Percentiles rank a stretch among this genome's conserved stretches.
phyloP scores from a whole-genome alignment of 1,140 invertebrate species.

The Octopus sinensis region DNA sequence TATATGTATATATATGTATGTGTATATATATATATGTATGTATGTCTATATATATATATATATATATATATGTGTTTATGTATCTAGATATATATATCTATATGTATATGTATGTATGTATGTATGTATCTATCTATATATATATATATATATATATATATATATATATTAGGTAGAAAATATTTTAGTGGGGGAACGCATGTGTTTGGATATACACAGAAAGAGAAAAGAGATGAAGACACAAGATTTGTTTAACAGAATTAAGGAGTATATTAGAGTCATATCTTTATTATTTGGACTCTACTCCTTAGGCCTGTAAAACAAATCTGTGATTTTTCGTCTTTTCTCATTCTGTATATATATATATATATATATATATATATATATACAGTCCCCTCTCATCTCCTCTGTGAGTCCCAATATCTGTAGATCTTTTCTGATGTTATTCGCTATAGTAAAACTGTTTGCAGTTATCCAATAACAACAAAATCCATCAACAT shows the following conservation, averaged over 20 bases:
- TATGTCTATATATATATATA: background rate
- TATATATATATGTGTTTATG: too few species aligned
- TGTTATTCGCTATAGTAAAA: too few species aligned
- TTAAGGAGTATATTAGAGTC: background rate
- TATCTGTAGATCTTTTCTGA: too few species aligned
- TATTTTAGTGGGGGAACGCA: too few species aligned
- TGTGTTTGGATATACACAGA: background rate
- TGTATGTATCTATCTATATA: background rate
- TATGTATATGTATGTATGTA: background rate
- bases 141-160: background rate
- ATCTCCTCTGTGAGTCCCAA: too few species aligned
- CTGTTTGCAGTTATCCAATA: too few species aligned
- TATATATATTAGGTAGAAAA: conserved; percentile 6
- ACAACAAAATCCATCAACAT: too few species aligned
- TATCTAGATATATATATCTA: background rate
- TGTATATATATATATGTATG: background rate
- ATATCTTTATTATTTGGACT: background rate
- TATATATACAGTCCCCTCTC: too few species aligned
- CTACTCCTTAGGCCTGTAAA: too few species aligned
- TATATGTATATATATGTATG: background rate
- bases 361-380: too few species aligned
- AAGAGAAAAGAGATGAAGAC: background rate
- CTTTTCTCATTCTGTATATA: too few species aligned
- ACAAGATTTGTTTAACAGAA: background rate
- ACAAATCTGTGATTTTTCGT: too few species aligned